Conservation (phyloP, 1,140 invertebrate species). For the Acarapis woodi region DNA sequence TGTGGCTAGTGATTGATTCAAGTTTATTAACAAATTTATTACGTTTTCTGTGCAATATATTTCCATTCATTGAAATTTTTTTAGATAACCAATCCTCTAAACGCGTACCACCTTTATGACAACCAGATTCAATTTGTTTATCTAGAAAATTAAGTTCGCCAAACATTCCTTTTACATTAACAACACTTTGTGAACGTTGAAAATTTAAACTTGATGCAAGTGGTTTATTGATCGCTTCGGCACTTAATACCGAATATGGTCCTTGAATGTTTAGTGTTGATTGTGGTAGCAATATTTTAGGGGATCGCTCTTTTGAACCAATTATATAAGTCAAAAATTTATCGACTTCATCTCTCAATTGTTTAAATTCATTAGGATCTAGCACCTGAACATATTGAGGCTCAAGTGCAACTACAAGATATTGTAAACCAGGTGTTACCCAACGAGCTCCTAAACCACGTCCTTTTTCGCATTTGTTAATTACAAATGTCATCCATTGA, state of each 20-base stretch:
- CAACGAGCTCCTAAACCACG: constrained; percentile 37
- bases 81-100: not conserved
- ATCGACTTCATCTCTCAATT: not conserved
- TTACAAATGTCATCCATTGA: constrained; percentile 61
- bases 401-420: constrained; percentile 46
- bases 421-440: constrained; percentile 35
- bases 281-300: not conserved
- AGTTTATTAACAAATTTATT: not conserved
- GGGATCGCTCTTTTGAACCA: not conserved
- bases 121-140: not conserved
- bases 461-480: constrained; percentile 44
- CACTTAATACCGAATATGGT: not conserved
- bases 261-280: not conserved
- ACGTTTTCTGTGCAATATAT: not conserved
- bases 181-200: constrained; percentile 5
- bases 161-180: constrained; percentile 1
- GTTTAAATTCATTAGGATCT: constrained; percentile 33
- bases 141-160: not conserved
- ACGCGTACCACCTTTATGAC: not conserved
- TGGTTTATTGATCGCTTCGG: not conserved
- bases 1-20: not conserved
- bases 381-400: constrained; percentile 41
- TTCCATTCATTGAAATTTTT: not conserved
- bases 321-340: constrained; percentile 1
- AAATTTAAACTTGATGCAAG: constrained; percentile 3